Conservation (phyloP, 2,113 vertebrate species). For the Siphamia tubifer region DNA sequence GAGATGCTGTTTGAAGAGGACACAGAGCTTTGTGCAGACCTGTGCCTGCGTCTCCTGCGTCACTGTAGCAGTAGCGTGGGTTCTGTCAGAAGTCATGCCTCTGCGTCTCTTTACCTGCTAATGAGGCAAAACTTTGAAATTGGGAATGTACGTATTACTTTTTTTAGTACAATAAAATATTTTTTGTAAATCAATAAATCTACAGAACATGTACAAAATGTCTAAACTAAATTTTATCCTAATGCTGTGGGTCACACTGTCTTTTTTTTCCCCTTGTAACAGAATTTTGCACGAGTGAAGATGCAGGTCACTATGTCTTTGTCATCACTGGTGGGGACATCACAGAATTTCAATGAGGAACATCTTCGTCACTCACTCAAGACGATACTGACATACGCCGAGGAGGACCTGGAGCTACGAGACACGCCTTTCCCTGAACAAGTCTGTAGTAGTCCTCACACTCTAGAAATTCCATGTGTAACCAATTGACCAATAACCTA, state of each 20-base stretch:
- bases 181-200: too few species aligned
- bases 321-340: conserved; percentile 88
- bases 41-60: conserved; percentile 89
- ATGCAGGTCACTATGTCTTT: conserved; percentile 96
- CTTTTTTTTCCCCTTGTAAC: neutral
- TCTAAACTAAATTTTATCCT: neutral
- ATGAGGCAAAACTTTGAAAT: conserved; percentile 97
- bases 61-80: conserved; percentile 88
- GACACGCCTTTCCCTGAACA: conserved; percentile 90
- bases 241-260: neutral
- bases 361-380: conserved; percentile 89
- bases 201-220: neutral
- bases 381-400: conserved; percentile 90
- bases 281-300: conserved; percentile 95
- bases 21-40: conserved; percentile 90
- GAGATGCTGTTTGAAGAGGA: conserved; percentile 95
- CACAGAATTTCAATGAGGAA: conserved; percentile 89
- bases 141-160: conserved; percentile 82
- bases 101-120: conserved; percentile 92
- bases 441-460: conserved; percentile 54
- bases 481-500: neutral
- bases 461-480: neutral
- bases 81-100: conserved; percentile 86
- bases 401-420: conserved; percentile 88
- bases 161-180: too few species aligned